Conservation (phyloP, 2,797 vertebrate species). For the Xyrichtys novacula region DNA sequence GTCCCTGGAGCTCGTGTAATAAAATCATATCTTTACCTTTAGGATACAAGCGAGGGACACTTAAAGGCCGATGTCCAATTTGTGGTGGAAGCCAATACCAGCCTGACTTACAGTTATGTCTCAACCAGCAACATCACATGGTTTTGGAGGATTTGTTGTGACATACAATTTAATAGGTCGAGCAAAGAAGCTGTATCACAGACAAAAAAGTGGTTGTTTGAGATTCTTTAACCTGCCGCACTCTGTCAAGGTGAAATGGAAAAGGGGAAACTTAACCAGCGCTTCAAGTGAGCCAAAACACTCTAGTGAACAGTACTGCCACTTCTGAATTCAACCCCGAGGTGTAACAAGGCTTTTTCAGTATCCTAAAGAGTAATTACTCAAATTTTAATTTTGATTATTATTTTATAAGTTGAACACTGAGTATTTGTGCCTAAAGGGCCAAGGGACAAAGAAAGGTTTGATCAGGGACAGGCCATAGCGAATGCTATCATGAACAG, state of each 20-base stretch:
- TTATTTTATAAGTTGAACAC: too few relatives aligned
- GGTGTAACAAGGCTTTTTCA: too few relatives aligned
- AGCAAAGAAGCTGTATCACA: constrained; percentile 14
- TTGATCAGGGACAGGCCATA: too few relatives aligned
- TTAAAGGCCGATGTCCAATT: constrained; percentile 2
- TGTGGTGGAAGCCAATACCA: constrained; percentile 10
- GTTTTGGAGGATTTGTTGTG: constrained; percentile 16
- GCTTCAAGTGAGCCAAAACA: too few relatives aligned
- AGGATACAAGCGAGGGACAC: not conserved
- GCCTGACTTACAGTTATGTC: not conserved
- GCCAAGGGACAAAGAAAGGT: too few relatives aligned
- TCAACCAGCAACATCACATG: not conserved
- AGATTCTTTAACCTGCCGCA: constrained; percentile 21
- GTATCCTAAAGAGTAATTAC: too few relatives aligned
- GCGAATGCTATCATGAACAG: too few relatives aligned
- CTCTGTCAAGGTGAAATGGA: constrained; percentile 27
- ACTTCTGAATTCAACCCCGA: too few relatives aligned
- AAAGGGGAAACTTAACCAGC: too few relatives aligned
- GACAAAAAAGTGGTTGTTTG: constrained; percentile 2
- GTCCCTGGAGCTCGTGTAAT: not conserved
- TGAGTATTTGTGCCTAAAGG: too few relatives aligned
- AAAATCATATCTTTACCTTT: constrained; percentile 7
- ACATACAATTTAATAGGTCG: constrained; percentile 58
- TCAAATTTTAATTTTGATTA: too few relatives aligned
- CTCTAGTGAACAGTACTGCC: too few relatives aligned